Base-by-base conservation (phyloP, 2,888 invertebrate species). In the Zaprionus lineosus region DNA sequence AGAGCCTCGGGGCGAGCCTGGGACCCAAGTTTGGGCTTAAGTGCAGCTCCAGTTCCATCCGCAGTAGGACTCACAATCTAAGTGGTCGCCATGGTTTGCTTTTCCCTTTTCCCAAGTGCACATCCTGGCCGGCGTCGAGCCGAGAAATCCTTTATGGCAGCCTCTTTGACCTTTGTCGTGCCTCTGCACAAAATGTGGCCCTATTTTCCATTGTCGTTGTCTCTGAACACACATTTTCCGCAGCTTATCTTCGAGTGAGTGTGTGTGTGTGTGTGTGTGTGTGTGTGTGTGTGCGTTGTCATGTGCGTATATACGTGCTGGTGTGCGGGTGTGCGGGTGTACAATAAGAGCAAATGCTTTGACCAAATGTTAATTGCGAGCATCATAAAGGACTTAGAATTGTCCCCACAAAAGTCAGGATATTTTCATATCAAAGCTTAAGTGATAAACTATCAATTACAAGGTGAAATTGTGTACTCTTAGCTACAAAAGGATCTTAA, bases 161-260 rank as follows among this genome's bases (percentile, higher is more conserved):
- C 55, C 33, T 18, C 51, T 44, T 36, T 79, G 81, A 75, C 84
- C 77, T 79, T 77, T 65, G 51, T 16, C 28, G 57, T 65, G 76
- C 59, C 75, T 68, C 60, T 72, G 64, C 79, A 82, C 65, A 59
- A 61, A 64, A 60, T 72, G 46, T 53, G 56, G n/a, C n/a, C n/a
- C n/a, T 21, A 28, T 43, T 43, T 28, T n/a, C 28, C 50, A 53
- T 47, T 53, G 24, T 40, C 21, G 19, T 24, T 47, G 29, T n/a
- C 12, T 19, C 34, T 53, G 21, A 46, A 47, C n/a, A 34, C 53
- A 58, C 40, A 43, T 44, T 44, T 36, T 40, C 14, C 16, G 12
- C 12, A 34, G 3, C 5, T 19, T 19, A 28, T 8, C 28, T 6
- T 28, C n/a, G 4, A 8, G 24, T 4, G 24, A 4, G 24, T 6